Evolutionary conservation across 1,140 invertebrate genomes (phyloP).

Genomic region (Helicoverpa armigera): DNA sequence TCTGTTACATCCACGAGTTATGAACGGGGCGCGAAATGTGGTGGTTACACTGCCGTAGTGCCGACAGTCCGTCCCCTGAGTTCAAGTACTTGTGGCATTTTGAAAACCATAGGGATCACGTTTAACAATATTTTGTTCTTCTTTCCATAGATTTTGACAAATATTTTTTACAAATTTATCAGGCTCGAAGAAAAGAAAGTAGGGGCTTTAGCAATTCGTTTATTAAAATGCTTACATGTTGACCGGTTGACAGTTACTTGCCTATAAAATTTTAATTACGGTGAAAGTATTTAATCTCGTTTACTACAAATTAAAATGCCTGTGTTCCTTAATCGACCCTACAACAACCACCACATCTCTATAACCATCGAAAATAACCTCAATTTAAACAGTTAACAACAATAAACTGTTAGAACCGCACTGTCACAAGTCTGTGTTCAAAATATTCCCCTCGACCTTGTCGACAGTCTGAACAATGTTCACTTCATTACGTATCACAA

Average conservation of each 20-base stretch:
- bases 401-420: slow-evolving; percentile 83
- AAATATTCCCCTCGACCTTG: slow-evolving; percentile 75
- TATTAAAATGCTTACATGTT: neutral
- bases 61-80: too few relatives aligned
- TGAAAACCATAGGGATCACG: too few relatives aligned
- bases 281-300: neutral
- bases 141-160: too few relatives aligned
- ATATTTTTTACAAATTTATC: neutral
- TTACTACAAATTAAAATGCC: too few relatives aligned
- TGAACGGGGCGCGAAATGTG: slow-evolving; percentile 49
- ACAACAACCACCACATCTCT: slow-evolving; percentile 23
- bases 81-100: too few relatives aligned
- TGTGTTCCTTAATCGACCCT: neutral
- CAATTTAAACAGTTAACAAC: slow-evolving; percentile 82
- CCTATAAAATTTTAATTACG: neutral
- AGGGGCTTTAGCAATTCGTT: neutral
- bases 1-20: slow-evolving; percentile 76
- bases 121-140: too few relatives aligned
- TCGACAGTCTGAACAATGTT: slow-evolving; percentile 80
- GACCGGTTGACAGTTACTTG: neutral
- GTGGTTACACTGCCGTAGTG: neutral
- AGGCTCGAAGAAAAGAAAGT: neutral
- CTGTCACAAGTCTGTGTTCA: slow-evolving; percentile 72
- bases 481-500: slow-evolving; percentile 78
- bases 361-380: slow-evolving; percentile 53